Conservation (phyloP, 2,113 vertebrate species). For the Chionis minor region DNA sequence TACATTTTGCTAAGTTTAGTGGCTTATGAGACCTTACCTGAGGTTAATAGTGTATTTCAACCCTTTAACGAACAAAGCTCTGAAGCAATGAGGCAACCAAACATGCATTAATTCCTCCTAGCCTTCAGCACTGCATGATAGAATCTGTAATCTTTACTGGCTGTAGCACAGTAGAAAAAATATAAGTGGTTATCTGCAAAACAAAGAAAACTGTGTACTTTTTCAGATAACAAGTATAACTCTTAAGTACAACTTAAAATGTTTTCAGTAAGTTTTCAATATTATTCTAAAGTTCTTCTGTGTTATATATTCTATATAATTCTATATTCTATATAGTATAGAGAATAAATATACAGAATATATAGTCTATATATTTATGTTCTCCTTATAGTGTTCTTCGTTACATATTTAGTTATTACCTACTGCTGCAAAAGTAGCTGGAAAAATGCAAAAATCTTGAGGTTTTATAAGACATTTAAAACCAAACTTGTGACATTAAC, state of each 20-base stretch:
- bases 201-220: background rate
- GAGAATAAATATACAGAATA: no score
- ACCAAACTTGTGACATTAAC: background rate
- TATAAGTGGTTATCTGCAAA: background rate
- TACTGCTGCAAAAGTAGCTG: background rate
- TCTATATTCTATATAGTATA: no score
- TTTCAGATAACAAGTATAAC: background rate
- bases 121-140: background rate
- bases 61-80: background rate
- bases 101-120: background rate
- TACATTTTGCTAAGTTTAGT: background rate
- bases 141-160: background rate
- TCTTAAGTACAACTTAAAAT: background rate
- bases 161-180: background rate
- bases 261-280: background rate
- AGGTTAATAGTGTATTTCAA: background rate
- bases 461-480: background rate
- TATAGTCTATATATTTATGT: no score
- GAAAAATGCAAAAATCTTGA: background rate
- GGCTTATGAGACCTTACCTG: background rate
- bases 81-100: background rate
- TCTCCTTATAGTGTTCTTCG: no score
- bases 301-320: no score
- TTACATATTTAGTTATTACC: background rate
- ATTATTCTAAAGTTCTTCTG: no score